A percentile compares a stretch with the other conserved stretches of the same genome.
Conservation (phyloP, 2,113 vertebrate species). For the Acrocephalus kingi region DNA sequence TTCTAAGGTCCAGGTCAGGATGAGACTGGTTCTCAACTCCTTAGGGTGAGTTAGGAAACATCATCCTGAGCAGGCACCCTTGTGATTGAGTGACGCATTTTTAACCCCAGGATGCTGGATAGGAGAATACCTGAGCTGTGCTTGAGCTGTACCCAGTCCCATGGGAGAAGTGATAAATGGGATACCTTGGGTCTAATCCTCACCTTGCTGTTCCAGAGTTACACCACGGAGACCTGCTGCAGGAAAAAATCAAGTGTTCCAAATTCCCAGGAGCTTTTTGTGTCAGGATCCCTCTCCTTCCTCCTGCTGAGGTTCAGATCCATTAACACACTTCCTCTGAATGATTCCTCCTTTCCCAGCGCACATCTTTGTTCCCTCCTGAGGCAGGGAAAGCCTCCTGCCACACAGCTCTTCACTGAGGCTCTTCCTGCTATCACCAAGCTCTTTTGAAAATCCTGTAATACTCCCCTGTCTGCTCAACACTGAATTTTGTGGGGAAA, state of each 20-base stretch:
- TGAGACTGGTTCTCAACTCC: not conserved
- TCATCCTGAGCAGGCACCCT: not conserved
- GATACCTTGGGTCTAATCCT: accelerated
- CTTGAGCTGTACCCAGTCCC: not conserved
- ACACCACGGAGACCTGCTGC: not conserved
- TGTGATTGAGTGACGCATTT: not conserved
- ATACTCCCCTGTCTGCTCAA: not conserved
- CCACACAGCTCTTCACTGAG: not conserved
- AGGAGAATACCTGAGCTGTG: not conserved
- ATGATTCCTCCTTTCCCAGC: not conserved
- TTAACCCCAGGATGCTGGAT: not conserved
- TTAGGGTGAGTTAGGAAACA: not conserved
- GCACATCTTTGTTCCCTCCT: not conserved
- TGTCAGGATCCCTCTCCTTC: not conserved
- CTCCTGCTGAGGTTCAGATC: not conserved
- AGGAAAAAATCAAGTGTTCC: not conserved
- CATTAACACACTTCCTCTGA: not conserved
- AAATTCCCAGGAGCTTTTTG: not conserved
- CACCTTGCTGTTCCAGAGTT: not conserved
- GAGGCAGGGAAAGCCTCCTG: not conserved
- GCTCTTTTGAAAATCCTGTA: not conserved
- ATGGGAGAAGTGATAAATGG: not conserved
- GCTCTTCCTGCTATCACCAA: not conserved
- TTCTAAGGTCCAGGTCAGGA: not conserved
- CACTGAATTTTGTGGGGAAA: not conserved